A percentile compares a stretch with the other conserved stretches of the same genome.
These are phyloP conservation scores for Drosophila ohnishii DNA, from an alignment of 1,140 invertebrate species.

Conservation along the genomic window DNA sequence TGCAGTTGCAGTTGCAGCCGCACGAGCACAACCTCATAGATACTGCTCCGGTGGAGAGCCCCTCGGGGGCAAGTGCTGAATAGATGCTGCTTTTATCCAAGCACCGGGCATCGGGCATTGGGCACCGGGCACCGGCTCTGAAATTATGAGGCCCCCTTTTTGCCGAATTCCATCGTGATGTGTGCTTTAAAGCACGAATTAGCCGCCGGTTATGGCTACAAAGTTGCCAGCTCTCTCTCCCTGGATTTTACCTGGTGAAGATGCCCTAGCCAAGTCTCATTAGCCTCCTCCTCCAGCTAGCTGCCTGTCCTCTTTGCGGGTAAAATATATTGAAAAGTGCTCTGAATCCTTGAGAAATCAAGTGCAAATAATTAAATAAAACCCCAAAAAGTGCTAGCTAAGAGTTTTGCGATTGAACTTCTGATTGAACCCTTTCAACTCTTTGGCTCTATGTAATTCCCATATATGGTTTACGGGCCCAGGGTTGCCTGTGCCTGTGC, in stretches of 20 bases:
- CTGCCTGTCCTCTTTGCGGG: not conserved
- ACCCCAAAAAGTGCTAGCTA: constrained; percentile 6
- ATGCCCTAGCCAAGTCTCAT: constrained; percentile 25
- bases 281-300: constrained; percentile 4
- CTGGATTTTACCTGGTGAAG: constrained; percentile 1
- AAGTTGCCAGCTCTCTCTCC: constrained; percentile 16
- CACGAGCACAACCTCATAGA: constrained; percentile 32
- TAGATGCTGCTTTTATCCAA: constrained; percentile 40
- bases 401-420: constrained; percentile 17
- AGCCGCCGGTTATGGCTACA: constrained; percentile 42
- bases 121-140: constrained; percentile 23
- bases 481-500: constrained; percentile 5
- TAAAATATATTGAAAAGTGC: not conserved
- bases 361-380: not conserved
- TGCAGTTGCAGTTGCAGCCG: constrained; percentile 14
- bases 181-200: constrained; percentile 75
- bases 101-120: not conserved
- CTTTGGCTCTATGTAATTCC: not conserved
- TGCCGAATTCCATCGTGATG: constrained; percentile 68
- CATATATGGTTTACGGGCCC: not conserved
- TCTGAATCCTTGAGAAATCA: not conserved
- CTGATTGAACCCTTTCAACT: constrained; percentile 5
- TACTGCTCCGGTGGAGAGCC: constrained; percentile 5
- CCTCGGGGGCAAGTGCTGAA: constrained; percentile 28
- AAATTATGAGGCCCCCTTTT: constrained; percentile 60